phyloP scores from a whole-genome alignment of 2,888 invertebrate genomes.

The Drosophila neotestacea region DNA sequence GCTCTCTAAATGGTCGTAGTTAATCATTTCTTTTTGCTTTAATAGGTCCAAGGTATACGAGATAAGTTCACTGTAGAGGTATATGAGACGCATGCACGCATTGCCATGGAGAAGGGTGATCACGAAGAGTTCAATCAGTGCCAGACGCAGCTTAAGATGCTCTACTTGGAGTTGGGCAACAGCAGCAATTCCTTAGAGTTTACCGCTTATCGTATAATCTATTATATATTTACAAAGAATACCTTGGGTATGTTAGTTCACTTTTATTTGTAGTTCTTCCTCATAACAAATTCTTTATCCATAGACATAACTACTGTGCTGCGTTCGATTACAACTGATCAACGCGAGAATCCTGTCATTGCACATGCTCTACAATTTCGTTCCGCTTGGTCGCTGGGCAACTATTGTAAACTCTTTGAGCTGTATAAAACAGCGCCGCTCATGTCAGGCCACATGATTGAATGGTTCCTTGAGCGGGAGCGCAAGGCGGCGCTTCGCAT shows the following conservation, averaged over 20 bases:
- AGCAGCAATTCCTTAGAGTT: conserved; percentile 94
- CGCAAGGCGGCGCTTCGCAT: conserved; percentile 95
- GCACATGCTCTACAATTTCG: conserved; percentile 94
- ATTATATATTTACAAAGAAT: conserved; percentile 99
- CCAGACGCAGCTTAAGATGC: conserved; percentile 98
- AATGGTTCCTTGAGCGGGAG: conserved; percentile 98
- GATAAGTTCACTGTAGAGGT: conserved; percentile 98
- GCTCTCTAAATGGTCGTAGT: not conserved
- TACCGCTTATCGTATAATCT: conserved; percentile 97
- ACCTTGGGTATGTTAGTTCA: conserved; percentile 90
- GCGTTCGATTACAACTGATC: conserved; percentile 91
- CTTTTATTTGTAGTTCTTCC: not conserved
- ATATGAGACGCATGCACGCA: conserved; percentile 99
- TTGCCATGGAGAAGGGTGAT: conserved; percentile 98
- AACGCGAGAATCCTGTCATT: conserved; percentile 93
- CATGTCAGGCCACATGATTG: conserved; percentile 98
- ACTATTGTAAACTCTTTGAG: conserved; percentile 96
- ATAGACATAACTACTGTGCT: conserved; percentile 97
- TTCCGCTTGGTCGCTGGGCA: conserved; percentile 96
- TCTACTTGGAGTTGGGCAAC: conserved; percentile 93
- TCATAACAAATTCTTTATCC: conserved; percentile 12
- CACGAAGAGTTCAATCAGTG: conserved; percentile 99
- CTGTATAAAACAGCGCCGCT: conserved; percentile 95
- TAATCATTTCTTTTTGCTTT: not conserved
- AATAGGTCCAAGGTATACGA: conserved; percentile 96